Percentiles rank a stretch among this genome's conserved stretches.
Conservation (phyloP, 2,797 vertebrate species). For the Pangasius macronema region DNA sequence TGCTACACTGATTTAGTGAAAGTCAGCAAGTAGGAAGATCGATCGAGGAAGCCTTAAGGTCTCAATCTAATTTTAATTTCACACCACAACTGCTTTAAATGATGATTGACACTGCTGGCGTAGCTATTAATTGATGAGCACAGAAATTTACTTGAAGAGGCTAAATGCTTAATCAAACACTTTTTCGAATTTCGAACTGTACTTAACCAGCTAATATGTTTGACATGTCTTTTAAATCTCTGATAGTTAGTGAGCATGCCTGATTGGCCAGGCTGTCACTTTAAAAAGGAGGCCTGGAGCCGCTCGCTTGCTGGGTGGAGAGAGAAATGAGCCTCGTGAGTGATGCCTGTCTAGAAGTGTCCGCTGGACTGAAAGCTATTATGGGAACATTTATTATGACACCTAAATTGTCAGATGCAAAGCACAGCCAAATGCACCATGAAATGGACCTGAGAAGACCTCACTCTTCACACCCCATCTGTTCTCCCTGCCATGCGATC, state of each 20-base stretch:
- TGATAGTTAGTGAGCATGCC: conserved; percentile 60
- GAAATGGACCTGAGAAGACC: conserved; percentile 58
- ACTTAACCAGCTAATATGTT: conserved; percentile 62
- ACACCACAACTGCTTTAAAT: conserved; percentile 56
- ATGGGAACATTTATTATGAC: conserved; percentile 59
- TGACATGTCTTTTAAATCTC: conserved; percentile 61
- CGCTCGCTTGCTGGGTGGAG: conserved; percentile 54
- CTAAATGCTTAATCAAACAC: conserved; percentile 62
- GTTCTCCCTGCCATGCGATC: conserved; percentile 53
- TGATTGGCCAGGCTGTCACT: conserved; percentile 63
- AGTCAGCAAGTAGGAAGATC: conserved; percentile 53
- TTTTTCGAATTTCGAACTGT: conserved; percentile 58
- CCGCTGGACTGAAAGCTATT: conserved; percentile 54
- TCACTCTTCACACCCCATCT: conserved; percentile 59
- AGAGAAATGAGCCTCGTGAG: conserved; percentile 45
- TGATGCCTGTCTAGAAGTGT: conserved; percentile 53
- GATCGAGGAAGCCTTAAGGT: conserved; percentile 55
- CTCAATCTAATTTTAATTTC: conserved; percentile 64
- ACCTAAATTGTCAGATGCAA: conserved; percentile 59
- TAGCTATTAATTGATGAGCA: conserved; percentile 69
- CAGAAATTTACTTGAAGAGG: conserved; percentile 61
- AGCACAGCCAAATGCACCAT: conserved; percentile 55
- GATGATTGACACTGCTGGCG: conserved; percentile 58
- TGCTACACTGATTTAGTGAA: conserved; percentile 62
- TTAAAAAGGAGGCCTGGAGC: conserved; percentile 62